Percentiles rank a stretch among this genome's conserved stretches.
Conservation (phyloP, 2,797 vertebrate genomes). For the Rhinatrema bivittatum region DNA sequence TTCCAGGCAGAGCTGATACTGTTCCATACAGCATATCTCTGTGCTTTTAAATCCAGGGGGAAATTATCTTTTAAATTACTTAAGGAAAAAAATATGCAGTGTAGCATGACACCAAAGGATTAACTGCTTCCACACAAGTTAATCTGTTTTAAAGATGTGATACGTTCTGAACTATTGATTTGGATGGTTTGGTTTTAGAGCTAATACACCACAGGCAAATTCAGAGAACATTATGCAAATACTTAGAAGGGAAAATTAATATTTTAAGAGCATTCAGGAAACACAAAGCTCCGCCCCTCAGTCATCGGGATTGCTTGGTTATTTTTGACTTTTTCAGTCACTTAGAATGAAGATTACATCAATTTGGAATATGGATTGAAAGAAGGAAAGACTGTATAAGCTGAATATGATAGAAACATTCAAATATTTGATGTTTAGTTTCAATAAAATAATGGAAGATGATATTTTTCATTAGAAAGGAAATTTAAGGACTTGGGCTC, state of each 20-base stretch:
- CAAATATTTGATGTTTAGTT: no score
- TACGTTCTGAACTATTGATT: conserved; percentile 48
- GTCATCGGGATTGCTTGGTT: no score
- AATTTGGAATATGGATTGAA: no score
- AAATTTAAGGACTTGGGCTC: no score
- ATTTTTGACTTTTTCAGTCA: no score
- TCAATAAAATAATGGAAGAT: no score
- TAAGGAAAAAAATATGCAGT: conserved; percentile 28
- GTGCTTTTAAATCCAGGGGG: conserved; percentile 46
- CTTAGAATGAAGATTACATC: no score
- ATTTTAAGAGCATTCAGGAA: conserved; percentile 23
- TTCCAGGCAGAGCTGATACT: conserved; percentile 32
- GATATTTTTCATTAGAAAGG: no score
- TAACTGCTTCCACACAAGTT: conserved; percentile 51
- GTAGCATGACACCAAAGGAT: conserved; percentile 51
- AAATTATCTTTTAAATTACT: conserved; percentile 65
- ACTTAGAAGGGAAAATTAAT: conserved; percentile 26
- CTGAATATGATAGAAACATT: no score
- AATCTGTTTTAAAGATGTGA: conserved; percentile 53
- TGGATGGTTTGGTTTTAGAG: conserved; percentile 32
- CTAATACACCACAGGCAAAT: conserved; percentile 21
- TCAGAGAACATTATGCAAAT: conserved; percentile 23
- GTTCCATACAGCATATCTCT: conserved; percentile 28
- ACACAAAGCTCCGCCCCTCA: no score
- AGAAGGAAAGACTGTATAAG: no score